Evolutionary conservation across 2,113 vertebrate species (phyloP).

Genomic region (Aspiorhynchus laticeps): DNA sequence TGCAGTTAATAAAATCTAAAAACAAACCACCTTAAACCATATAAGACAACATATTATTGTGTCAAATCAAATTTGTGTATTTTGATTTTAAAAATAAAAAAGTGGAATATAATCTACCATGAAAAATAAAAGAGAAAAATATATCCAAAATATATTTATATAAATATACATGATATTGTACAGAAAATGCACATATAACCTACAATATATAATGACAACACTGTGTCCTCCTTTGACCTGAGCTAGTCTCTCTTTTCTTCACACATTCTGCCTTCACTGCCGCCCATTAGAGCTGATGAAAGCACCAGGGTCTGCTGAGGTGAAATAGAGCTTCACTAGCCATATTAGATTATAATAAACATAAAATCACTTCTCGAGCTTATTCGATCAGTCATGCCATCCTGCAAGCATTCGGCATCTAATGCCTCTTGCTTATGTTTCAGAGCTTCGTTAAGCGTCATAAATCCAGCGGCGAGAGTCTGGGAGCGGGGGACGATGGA

Average conservation of each 20-base stretch:
- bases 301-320: constrained; percentile 1
- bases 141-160: too few species aligned
- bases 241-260: constrained; percentile 4
- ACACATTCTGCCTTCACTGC: neutral
- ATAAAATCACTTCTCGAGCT: neutral
- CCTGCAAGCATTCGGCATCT: neutral
- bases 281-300: constrained; percentile 32
- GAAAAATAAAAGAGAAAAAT: too few species aligned
- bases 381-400: neutral
- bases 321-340: neutral
- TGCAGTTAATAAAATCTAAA: neutral
- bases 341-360: constrained; percentile 4
- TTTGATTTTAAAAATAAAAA: too few species aligned
- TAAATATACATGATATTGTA: too few species aligned
- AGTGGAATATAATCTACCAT: too few species aligned
- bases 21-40: neutral
- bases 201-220: neutral
- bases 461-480: neutral
- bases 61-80: too few species aligned
- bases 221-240: neutral
- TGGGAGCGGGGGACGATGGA: neutral
- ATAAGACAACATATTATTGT: neutral
- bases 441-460: neutral
- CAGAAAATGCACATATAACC: too few species aligned
- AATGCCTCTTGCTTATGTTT: constrained; percentile 15